Base-by-base conservation (phyloP, 1,140 invertebrate species). In the Radopholus similis region DNA sequence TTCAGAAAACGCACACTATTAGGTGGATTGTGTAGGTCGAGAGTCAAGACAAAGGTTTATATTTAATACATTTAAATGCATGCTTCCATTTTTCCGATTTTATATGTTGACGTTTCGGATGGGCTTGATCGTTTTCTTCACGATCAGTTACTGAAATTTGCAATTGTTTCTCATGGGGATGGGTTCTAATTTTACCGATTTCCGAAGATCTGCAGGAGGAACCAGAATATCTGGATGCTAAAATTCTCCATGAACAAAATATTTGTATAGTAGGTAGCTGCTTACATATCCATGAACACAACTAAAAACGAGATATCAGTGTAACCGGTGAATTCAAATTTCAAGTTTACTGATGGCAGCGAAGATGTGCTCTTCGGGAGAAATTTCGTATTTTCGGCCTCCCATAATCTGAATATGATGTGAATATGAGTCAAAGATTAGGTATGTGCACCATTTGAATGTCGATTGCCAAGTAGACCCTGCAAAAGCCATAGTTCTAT, bases 281-380 rank as follows among this genome's bases (percentile, higher is more conserved):
- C n/a, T 63, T 58, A 11, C 9, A 59, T 58, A 59, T 11, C 9
- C n/a, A n/a, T n/a, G 32, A n/a, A 15, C 28, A 53, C 11, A 59
- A 9, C 32, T 9, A 49, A 63, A 63, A 21, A 59, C n/a, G n/a
- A 49, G 11, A 59, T 42, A 9, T 9, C 54, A 53, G 28, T 21
- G 5, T 28, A 53, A n/a, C 26, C 85, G 84, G n/a, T n/a, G n/a
- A n/a, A n/a, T n/a, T n/a, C n/a, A n/a, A n/a, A n/a, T n/a, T n/a
- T n/a, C 67, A 87, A 76, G 13, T 82, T 79, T 6, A 89, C 84
- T 62, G 5, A 89, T 82, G 66, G 87, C 86, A 38, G 88, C 80
- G 80, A 89, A 89, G n/a, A 90, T 83, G 55, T 88, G 82, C 57
- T 90, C 89, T 75, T 90, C 88, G 0, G 88, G 86, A 58, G 81